phyloP scores from a whole-genome alignment of 1,140 invertebrate genomes.

The Diploscapter pachys region DNA sequence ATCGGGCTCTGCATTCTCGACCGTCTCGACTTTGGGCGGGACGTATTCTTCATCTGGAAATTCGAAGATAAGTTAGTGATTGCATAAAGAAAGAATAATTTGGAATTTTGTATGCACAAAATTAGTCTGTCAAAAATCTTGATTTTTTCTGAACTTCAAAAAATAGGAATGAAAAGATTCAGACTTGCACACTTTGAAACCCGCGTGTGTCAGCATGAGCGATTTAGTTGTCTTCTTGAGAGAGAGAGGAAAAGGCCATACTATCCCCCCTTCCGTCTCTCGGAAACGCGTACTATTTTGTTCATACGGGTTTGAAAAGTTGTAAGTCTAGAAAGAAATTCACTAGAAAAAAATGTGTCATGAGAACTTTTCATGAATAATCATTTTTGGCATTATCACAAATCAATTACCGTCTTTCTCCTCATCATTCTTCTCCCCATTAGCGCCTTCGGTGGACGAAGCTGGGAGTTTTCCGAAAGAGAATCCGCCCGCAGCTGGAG shows the following conservation, averaged over 20 bases:
- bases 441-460: not conserved
- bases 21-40: constrained; percentile 23
- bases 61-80: too few species aligned
- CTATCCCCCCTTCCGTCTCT: too few species aligned
- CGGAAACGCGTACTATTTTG: too few species aligned
- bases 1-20: constrained; percentile 20
- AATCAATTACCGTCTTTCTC: not conserved
- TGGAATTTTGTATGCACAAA: not conserved
- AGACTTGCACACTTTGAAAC: not conserved
- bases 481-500: not conserved
- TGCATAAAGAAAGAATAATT: too few species aligned
- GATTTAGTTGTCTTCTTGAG: not conserved
- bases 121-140: not conserved
- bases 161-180: not conserved
- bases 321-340: too few species aligned
- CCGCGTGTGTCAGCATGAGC: not conserved
- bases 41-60: constrained; percentile 21
- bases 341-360: too few species aligned
- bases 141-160: constrained; percentile 12
- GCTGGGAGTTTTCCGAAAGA: not conserved
- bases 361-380: too few species aligned
- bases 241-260: too few species aligned
- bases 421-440: constrained; percentile 6
- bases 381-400: too few species aligned
- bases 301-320: too few species aligned